These are phyloP conservation scores for Neofelis nebulosa DNA, from an alignment of 2,113 vertebrate genomes.

Conservation along the genomic window DNA sequence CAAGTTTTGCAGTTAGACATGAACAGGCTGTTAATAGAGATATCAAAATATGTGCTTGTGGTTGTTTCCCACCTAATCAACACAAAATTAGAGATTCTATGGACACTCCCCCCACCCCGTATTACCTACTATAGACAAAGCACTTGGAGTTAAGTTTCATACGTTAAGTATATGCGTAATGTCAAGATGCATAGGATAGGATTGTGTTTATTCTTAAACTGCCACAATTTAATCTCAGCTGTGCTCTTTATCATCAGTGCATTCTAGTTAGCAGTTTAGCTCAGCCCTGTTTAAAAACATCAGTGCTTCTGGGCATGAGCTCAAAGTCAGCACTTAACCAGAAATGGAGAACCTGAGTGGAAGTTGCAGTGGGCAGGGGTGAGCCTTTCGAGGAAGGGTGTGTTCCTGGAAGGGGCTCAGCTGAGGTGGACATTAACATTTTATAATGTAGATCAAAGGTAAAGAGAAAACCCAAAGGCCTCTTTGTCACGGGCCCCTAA, in stretches of 20 bases:
- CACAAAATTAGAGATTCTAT: constrained; percentile 82
- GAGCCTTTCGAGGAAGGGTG: constrained; percentile 76
- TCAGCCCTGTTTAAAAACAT: constrained; percentile 79
- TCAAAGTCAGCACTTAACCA: constrained; percentile 78
- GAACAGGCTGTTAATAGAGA: constrained; percentile 90
- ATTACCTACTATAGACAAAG: not conserved
- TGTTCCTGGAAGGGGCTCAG: constrained; percentile 80
- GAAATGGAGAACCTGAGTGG: constrained; percentile 76
- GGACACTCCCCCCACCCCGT: constrained; percentile 67
- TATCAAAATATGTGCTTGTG: constrained; percentile 86
- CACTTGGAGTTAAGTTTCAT: not conserved
- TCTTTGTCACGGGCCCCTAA: constrained; percentile 80
- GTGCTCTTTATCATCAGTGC: constrained; percentile 81
- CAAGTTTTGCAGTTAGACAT: constrained; percentile 89
- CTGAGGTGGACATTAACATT: constrained; percentile 85
- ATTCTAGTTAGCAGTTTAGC: constrained; percentile 81
- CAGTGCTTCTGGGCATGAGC: constrained; percentile 80
- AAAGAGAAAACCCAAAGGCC: constrained; percentile 81
- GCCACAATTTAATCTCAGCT: constrained; percentile 81
- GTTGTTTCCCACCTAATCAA: constrained; percentile 84
- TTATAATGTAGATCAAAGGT: constrained; percentile 87
- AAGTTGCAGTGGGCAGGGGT: constrained; percentile 70
- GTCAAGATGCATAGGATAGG: constrained; percentile 48
- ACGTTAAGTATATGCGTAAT: not conserved
- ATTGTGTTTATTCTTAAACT: constrained; percentile 82